Evolutionary conservation across 30 jellyfish, hydroid and myxozoan species (phyloP), one percentile per base, ranked within the genome.

Genomic region (Aurelia sp.): DNA sequence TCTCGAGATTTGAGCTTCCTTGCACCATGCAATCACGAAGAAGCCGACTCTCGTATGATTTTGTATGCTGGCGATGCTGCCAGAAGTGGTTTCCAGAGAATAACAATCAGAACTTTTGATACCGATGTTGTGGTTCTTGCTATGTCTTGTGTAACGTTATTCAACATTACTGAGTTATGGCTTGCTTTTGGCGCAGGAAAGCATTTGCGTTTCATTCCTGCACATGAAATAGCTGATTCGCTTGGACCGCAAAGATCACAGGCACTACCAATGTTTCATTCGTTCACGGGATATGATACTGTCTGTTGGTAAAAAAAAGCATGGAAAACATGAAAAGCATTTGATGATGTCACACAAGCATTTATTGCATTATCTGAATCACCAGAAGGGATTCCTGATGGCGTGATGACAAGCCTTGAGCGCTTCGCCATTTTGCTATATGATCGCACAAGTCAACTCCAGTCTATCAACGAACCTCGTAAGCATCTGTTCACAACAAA

Each of bases 211-310:
- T 44, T 62, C 74, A 62, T 79, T 60, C 90, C 68, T 35, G 70
- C 82, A 7, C 90, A 79, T n/a, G 83, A 60, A 79, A 41, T 79
- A 6, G 90, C 82, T 31, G 82, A 62, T 62, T 47, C 82, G 13
- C 70, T 79, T 31, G 84, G 74, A 15, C 90, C 90, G 35, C 27
- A 44, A 31, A 79, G 68, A 79, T 48, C 81, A 85, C 81, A 62
- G 48, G 88, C 84, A 57, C 71, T 78, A 27, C 84, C 83, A 2
- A 19, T 62, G 90, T 79, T 79, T 79, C 90, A 79, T 60, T 70
- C 70, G 24, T 31, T 79, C 22, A 79, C 90, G 10, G 82, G 33
- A 27, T 27, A 2, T 27, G 33, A 27, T 27, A 27, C 33, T 27
- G 33, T 27, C 33, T 27, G 33, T 27, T 27, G 82, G 90, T 22